phyloP scores from a whole-genome alignment of 2,113 vertebrate species.

The Gracilinanus agilis region DNA sequence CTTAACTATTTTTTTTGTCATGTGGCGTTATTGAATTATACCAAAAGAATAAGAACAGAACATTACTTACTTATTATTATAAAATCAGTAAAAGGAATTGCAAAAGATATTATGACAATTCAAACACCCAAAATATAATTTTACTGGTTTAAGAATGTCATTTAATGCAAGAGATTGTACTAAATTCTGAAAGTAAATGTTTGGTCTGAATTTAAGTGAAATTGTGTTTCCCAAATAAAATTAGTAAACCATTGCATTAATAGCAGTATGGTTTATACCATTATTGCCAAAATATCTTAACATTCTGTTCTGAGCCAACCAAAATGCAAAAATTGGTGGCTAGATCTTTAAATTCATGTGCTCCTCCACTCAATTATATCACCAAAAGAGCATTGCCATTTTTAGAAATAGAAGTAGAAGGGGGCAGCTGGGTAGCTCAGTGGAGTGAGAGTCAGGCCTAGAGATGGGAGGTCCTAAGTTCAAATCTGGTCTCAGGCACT shows the following conservation, averaged over 20 bases:
- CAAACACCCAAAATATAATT: neutral
- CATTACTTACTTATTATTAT: neutral
- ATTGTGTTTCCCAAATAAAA: neutral
- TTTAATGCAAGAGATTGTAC: neutral
- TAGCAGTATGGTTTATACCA: neutral
- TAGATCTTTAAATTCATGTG: neutral
- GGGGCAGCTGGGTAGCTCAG: no score
- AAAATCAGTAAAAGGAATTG: neutral
- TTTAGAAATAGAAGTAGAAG: no score
- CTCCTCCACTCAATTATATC: neutral
- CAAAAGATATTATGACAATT: conserved; percentile 1
- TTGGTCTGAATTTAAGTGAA: neutral
- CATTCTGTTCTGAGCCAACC: neutral
- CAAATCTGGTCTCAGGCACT: no score
- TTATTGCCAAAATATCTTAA: neutral
- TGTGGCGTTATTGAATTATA: neutral
- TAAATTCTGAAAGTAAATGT: neutral
- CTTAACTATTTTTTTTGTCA: conserved; percentile 11
- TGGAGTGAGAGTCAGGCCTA: no score
- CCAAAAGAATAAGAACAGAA: neutral
- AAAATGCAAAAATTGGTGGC: neutral
- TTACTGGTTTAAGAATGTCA: neutral
- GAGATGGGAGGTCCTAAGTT: no score
- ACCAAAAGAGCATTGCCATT: neutral
- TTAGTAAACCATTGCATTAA: neutral